Conservation (phyloP, 30 jellyfish, hydroid and myxozoan species). For the Nemopilema nomurai region DNA sequence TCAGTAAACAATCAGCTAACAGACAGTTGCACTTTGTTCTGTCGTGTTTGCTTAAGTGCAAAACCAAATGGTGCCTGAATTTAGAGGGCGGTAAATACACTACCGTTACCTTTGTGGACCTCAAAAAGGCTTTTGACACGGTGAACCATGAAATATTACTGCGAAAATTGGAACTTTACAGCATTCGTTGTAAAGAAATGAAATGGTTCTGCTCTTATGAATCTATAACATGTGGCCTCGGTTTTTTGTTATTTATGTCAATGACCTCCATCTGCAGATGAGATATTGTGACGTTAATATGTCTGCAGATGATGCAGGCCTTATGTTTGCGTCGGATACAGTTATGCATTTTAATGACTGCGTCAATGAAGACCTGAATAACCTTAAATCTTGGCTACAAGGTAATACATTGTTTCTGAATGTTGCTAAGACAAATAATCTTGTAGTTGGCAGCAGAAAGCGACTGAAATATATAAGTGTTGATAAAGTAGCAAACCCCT, state of each 20-base stretch:
- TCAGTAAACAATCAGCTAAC: slow-evolving; percentile 9
- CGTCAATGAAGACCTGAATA: background rate
- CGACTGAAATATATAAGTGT: background rate
- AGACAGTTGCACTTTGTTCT: background rate
- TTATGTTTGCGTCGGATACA: slow-evolving; percentile 19
- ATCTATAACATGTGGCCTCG: slow-evolving; percentile 5
- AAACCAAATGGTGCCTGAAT: background rate
- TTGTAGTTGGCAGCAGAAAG: background rate
- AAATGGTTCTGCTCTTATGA: background rate
- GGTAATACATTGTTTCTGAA: background rate
- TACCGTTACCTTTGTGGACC: background rate
- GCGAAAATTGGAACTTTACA: background rate
- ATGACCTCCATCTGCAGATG: too few relatives aligned
- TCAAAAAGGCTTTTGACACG: too few relatives aligned
- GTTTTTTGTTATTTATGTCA: background rate
- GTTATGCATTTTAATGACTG: background rate
- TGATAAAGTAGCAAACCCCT: slow-evolving; percentile 19
- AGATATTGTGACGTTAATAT: slow-evolving; percentile 9
- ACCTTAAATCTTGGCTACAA: slow-evolving; percentile 4
- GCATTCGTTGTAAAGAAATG: background rate
- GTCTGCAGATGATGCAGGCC: slow-evolving; percentile 8
- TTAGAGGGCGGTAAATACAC: slow-evolving; percentile 7
- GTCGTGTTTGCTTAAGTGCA: background rate
- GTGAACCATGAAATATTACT: slow-evolving; percentile 10
- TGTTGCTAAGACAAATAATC: background rate